Evolutionary conservation across 2,888 invertebrate species (phyloP).

Genomic region (Eutolmus rufibarbis): DNA sequence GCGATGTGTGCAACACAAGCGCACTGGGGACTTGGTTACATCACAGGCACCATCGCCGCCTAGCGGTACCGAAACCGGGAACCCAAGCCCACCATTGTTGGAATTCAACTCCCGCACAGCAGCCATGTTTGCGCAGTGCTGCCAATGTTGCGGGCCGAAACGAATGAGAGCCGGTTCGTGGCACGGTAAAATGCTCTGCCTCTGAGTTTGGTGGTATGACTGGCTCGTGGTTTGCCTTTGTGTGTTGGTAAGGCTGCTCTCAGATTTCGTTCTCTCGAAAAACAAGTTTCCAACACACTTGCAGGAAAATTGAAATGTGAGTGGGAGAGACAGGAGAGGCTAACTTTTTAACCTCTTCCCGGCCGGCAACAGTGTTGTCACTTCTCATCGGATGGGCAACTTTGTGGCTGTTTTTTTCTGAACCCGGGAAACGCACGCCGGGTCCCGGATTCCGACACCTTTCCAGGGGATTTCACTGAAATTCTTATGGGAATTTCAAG

Average conservation of each 20-base stretch:
- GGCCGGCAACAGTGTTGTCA: not conserved
- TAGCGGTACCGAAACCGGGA: not conserved
- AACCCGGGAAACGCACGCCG: not conserved
- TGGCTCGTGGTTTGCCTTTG: not conserved
- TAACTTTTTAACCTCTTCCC: not conserved
- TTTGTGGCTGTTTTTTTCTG: not conserved
- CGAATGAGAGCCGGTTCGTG: not conserved
- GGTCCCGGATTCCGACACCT: not conserved
- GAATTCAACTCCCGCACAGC: not conserved
- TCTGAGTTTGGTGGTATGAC: not conserved
- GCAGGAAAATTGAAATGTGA: not conserved
- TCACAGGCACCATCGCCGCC: not conserved
- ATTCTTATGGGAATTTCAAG: not conserved
- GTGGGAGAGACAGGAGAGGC: not conserved
- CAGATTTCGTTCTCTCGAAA: not conserved
- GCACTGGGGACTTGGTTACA: not conserved
- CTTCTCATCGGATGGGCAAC: not conserved
- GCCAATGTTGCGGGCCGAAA: not conserved
- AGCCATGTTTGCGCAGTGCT: constrained; percentile 9
- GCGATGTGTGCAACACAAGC: not conserved
- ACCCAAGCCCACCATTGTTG: not conserved
- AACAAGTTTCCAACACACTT: not conserved
- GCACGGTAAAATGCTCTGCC: not conserved
- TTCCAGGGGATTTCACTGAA: not conserved
- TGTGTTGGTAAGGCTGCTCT: not conserved